phyloP scores from a whole-genome alignment of 2,113 vertebrate species.

The Aptenodytes patagonicus region DNA sequence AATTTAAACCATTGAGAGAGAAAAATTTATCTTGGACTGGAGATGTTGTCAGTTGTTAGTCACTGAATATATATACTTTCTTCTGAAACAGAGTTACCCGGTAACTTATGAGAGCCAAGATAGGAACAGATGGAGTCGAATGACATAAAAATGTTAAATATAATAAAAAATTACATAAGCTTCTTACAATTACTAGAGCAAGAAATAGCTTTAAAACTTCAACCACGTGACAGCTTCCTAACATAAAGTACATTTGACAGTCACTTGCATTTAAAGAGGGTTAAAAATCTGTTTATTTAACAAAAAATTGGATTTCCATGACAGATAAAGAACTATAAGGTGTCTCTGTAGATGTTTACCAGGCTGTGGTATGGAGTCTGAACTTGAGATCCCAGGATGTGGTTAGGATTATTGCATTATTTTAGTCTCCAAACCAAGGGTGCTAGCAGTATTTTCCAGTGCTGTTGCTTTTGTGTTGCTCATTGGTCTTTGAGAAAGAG shows the following conservation, averaged over 20 bases:
- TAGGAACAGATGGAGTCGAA: not conserved
- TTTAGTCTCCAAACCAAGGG: not conserved
- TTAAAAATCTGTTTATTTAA: not conserved
- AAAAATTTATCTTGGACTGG: not conserved
- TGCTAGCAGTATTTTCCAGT: not conserved
- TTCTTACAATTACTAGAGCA: not conserved
- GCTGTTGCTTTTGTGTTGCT: not conserved
- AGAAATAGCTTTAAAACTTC: not conserved
- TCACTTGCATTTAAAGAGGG: not conserved
- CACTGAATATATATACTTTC: not conserved
- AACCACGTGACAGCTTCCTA: not conserved
- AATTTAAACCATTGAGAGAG: not conserved
- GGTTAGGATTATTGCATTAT: not conserved
- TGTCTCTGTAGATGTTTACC: not conserved
- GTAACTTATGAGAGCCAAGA: not conserved
- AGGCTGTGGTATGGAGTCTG: not conserved
- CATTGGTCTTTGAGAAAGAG: not conserved
- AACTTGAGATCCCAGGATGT: not conserved
- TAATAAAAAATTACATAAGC: not conserved
- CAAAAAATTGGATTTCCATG: not conserved
- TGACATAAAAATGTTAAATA: not conserved
- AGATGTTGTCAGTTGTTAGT: not conserved
- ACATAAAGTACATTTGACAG: not conserved
- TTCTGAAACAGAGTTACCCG: not conserved
- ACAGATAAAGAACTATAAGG: not conserved